Evolutionary conservation across 2,113 vertebrate species (phyloP), one percentile per base, ranked within the genome.

Genomic region (Myrmecophaga tridactyla): DNA sequence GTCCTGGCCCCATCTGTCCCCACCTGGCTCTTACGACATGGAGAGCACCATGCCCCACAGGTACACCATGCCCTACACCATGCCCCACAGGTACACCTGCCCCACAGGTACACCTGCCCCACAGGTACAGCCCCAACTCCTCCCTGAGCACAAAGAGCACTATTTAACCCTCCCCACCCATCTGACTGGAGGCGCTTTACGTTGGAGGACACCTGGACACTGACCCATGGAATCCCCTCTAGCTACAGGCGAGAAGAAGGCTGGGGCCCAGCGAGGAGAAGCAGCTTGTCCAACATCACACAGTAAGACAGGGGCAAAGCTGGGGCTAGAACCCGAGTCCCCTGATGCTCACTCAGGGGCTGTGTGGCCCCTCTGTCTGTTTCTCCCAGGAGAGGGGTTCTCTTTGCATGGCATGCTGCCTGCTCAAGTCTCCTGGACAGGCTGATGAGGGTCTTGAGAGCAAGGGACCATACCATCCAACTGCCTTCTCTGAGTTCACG

Each of bases 401-500:
- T 18, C 14, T 48, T 2, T 31, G 23, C 69, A 36, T 0, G 20
- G 23, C 25, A 0, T 27, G 34, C 6, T 18, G 41, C 39, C 46
- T 48, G 36, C 46, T 58, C 0, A 0, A 23, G n/a, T 48, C 76
- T 56, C 69, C 9, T 58, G 48, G 63, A 72, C 18, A 36, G 89
- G 25, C 13, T 8, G n/a, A n/a, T n/a, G n/a, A n/a, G n/a, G n/a
- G n/a, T n/a, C n/a, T 36, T 53, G 77, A 63, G 46, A 67, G 25
- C 73, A 27, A 80, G 43, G 65, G 48, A 53, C 58, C 36, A 1
- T 14, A 53, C 58, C 36, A 1, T 14, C 34, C 34, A 11, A 39
- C 23, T 3, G 48, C 36, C 85, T 62, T 39, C 3, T 0, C 0
- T 7, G 12, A n/a, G 39, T 17, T 48, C 34, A 9, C 29, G 46